These are phyloP conservation scores for Chrysoperla carnea DNA, from an alignment of 1,140 invertebrate genomes.

Conservation along the genomic window DNA sequence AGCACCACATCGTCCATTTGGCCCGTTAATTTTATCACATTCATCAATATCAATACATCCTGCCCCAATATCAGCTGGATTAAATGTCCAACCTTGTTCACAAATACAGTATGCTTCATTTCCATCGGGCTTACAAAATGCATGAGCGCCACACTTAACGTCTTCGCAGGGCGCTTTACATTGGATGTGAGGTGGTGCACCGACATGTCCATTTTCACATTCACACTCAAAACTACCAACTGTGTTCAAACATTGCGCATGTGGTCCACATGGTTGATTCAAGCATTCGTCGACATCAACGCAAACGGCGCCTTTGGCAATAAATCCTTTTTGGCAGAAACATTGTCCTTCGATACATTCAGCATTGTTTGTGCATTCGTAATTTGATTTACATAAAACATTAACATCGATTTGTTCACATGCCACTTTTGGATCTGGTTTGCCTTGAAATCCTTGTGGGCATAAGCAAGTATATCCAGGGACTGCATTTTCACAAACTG, in stretches of 20 bases:
- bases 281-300: slow-evolving; percentile 70
- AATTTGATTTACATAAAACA: slow-evolving; percentile 70
- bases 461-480: slow-evolving; percentile 80
- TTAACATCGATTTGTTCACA: slow-evolving; percentile 80
- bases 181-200: slow-evolving; percentile 54
- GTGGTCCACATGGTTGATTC: slow-evolving; percentile 52
- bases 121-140: slow-evolving; percentile 75
- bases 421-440: slow-evolving; percentile 62
- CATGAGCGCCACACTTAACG: slow-evolving; percentile 73
- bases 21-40: slow-evolving; percentile 61
- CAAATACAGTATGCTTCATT: slow-evolving; percentile 83
- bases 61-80: slow-evolving; percentile 70
- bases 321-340: slow-evolving; percentile 78
- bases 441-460: slow-evolving; percentile 71
- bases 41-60: slow-evolving; percentile 80
- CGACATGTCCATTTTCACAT: slow-evolving; percentile 71
- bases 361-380: slow-evolving; percentile 83
- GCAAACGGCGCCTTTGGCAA: slow-evolving; percentile 58
- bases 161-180: slow-evolving; percentile 87
- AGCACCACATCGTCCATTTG: slow-evolving; percentile 60
- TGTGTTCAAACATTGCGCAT: slow-evolving; percentile 67
- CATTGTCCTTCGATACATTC: slow-evolving; percentile 78
- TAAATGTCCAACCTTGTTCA: slow-evolving; percentile 83
- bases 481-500: slow-evolving; percentile 69
- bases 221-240: slow-evolving; percentile 72